A percentile compares a stretch with the other conserved stretches of the same genome.
These are phyloP conservation scores for Montipora cactus DNA, from an alignment of 64 coral and sea anemone genomes.

Conservation along the genomic window DNA sequence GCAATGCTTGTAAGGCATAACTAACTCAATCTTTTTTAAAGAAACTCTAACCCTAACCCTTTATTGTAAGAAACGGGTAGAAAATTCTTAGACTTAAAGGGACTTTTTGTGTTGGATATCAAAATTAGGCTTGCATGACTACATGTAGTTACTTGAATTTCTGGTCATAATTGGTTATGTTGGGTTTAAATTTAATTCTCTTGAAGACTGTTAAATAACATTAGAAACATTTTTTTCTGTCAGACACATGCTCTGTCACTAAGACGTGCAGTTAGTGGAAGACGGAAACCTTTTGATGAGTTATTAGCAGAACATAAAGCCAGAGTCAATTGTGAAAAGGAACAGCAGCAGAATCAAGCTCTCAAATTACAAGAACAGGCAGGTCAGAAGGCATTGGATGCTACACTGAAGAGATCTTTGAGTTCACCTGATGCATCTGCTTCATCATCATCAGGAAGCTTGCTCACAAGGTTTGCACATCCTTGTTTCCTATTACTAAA, in stretches of 20 bases:
- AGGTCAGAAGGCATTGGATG: not conserved
- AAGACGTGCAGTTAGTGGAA: slow-evolving; percentile 85
- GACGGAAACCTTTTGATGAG: slow-evolving; percentile 93
- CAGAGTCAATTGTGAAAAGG: slow-evolving; percentile 93
- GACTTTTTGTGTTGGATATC: too few species aligned
- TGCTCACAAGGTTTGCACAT: not conserved
- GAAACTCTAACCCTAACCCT: too few species aligned
- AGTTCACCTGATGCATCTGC: slow-evolving; percentile 34
- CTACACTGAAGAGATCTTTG: slow-evolving; percentile 8
- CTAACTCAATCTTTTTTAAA: too few species aligned
- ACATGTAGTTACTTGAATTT: too few species aligned
- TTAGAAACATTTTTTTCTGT: not conserved
- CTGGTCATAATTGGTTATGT: not conserved
- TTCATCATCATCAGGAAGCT: not conserved
- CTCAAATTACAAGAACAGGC: slow-evolving; percentile 63
- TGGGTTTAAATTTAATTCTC: not conserved
- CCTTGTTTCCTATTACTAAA: not conserved
- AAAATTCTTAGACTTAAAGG: too few species aligned
- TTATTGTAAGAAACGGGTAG: too few species aligned
- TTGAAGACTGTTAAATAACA: not conserved
- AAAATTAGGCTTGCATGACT: too few species aligned
- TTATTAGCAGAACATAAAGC: slow-evolving; percentile 93
- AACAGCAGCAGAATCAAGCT: slow-evolving; percentile 78
- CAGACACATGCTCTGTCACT: slow-evolving; percentile 98
- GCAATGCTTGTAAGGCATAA: too few species aligned